These are phyloP conservation scores for Disparrhopalites patrizii DNA, from an alignment of 2,888 invertebrate species.

Conservation along the genomic window DNA sequence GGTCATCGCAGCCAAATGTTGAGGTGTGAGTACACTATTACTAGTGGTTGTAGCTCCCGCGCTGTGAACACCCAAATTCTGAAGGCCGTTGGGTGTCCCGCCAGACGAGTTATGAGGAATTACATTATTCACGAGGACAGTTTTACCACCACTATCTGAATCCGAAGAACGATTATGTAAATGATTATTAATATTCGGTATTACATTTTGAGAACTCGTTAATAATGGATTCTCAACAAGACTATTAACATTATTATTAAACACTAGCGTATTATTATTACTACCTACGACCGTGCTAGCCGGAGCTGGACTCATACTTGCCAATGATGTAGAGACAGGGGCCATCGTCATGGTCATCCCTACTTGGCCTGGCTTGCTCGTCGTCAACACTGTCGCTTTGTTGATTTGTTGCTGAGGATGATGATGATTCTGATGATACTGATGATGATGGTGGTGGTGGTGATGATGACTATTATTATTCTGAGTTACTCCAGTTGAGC, in stretches of 20 bases:
- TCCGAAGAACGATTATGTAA: slow-evolving; percentile 1
- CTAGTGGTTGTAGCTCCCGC: slow-evolving; percentile 12
- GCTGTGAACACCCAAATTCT: slow-evolving; percentile 9
- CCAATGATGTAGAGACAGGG: slow-evolving; percentile 16
- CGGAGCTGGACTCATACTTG: slow-evolving; percentile 17
- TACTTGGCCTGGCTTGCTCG: slow-evolving; percentile 22
- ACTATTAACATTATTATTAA: neutral
- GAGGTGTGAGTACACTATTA: slow-evolving; percentile 9
- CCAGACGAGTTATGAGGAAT: slow-evolving; percentile 11
- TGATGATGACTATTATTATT: too few relatives aligned
- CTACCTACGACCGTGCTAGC: slow-evolving; percentile 4
- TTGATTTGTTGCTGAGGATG: neutral
- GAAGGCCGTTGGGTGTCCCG: slow-evolving; percentile 16
- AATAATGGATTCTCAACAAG: neutral
- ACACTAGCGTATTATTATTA: neutral
- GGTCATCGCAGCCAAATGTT: slow-evolving; percentile 10
- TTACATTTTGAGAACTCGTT: slow-evolving; percentile 1
- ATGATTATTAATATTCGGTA: neutral
- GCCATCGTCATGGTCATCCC: slow-evolving; percentile 27
- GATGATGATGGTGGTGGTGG: too few relatives aligned
- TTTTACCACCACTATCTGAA: neutral
- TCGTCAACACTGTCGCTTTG: slow-evolving; percentile 25
- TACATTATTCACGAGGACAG: slow-evolving; percentile 4
- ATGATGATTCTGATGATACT: too few relatives aligned
- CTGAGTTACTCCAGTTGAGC: slow-evolving; percentile 22